A percentile compares a stretch with the other conserved stretches of the same genome.
These are phyloP conservation scores for Ahaetulla prasina DNA, from an alignment of 2,113 vertebrate species.

Conservation along the genomic window DNA sequence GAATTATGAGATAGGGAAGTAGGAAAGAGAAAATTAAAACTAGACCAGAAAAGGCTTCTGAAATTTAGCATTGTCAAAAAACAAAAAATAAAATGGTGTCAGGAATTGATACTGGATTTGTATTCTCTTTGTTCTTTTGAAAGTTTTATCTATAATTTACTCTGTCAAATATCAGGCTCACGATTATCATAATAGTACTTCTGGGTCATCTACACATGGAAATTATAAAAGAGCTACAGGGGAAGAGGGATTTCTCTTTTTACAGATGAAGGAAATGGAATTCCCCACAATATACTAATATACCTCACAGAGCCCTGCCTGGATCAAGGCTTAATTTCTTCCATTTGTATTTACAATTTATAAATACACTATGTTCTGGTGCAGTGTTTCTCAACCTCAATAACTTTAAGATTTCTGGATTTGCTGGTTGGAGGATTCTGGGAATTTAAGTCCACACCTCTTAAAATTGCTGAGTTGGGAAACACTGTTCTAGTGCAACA, in stretches of 20 bases:
- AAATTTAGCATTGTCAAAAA: constrained; percentile 51
- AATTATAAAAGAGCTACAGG: constrained; percentile 46
- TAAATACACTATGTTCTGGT: constrained; percentile 2
- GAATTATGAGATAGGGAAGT: background rate
- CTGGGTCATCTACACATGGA: constrained; percentile 20
- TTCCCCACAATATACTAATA: constrained; percentile 40
- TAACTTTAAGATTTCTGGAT: background rate
- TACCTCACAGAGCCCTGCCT: background rate
- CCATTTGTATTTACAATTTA: constrained; percentile 44
- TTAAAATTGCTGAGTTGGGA: background rate
- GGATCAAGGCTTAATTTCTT: constrained; percentile 35
- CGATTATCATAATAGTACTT: constrained; percentile 35
- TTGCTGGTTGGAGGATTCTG: background rate
- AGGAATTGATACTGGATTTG: constrained; percentile 52
- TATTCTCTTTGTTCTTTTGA: constrained; percentile 44
- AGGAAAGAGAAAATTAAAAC: constrained; percentile 52
- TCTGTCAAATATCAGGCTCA: constrained; percentile 50
- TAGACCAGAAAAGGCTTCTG: constrained; percentile 58
- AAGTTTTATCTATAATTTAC: constrained; percentile 52
- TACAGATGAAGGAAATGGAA: constrained; percentile 37
- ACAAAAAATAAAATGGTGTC: constrained; percentile 35
- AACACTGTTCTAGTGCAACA: background rate
- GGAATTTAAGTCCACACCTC: background rate
- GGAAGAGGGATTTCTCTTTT: constrained; percentile 28
- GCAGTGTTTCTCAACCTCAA: background rate